Percentiles rank a stretch among this genome's conserved stretches.
phyloP scores from a whole-genome alignment of 2,888 invertebrate species.

The Plusia festucae region DNA sequence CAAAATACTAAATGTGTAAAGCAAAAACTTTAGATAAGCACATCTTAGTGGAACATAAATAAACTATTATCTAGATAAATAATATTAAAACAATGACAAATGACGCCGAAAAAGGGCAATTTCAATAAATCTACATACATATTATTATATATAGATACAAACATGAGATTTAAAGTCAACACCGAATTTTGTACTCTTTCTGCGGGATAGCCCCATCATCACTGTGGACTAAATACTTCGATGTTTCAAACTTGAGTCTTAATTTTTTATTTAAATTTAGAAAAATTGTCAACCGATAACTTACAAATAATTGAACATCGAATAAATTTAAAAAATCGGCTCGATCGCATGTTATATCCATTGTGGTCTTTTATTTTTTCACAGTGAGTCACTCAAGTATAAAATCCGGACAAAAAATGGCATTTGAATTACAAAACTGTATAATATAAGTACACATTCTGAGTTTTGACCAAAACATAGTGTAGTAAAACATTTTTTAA shows the following conservation, averaged over 20 bases:
- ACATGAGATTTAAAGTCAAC: constrained; percentile 85
- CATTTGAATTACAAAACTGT: constrained; percentile 59
- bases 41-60: constrained; percentile 81
- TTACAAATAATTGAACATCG: constrained; percentile 76
- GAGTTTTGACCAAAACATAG: constrained; percentile 75
- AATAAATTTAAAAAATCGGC: constrained; percentile 72
- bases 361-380: constrained; percentile 86
- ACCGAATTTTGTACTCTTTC: constrained; percentile 89
- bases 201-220: constrained; percentile 84
- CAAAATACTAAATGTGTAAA: constrained; percentile 84
- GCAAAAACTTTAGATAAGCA: constrained; percentile 77
- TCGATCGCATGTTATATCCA: constrained; percentile 82
- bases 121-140: constrained; percentile 84
- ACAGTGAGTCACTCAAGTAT: constrained; percentile 86
- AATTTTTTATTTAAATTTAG: constrained; percentile 81
- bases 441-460: constrained; percentile 63
- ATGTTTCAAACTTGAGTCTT: constrained; percentile 87
- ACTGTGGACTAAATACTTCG: constrained; percentile 88
- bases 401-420: constrained; percentile 81
- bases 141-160: constrained; percentile 79
- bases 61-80: constrained; percentile 84
- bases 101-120: constrained; percentile 83
- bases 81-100: constrained; percentile 79
- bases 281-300: constrained; percentile 88
- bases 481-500: constrained; percentile 74